Evolutionary conservation across 2,888 invertebrate species (phyloP), one percentile per base, ranked within the genome.

Genomic region (Polyploca ridens): DNA sequence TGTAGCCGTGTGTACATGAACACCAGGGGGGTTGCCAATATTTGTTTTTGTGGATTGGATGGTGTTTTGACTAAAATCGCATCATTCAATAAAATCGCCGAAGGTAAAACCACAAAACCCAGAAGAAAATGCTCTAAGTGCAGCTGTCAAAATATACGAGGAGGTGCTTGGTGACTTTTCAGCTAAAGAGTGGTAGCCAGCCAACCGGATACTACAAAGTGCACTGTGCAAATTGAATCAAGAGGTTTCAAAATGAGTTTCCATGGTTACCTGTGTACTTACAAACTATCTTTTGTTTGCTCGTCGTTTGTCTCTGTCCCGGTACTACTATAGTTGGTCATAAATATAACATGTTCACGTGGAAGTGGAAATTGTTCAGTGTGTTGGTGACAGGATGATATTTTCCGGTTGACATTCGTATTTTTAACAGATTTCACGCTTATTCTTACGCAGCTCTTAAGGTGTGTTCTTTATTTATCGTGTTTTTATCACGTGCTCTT

Each of bases 291-390:
- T 85, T 86, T 86, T 87, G 85, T 88, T 84, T 79, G 80, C 70
- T 63, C 74, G 71, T 84, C 86, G 83, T 90, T 87, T 86, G 82
- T 90, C 87, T 86, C 79, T 85, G 89, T 87, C 89, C 69, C 66
- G 63, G 74, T 70, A 69, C 66, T 71, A 77, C 83, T 86, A 86
- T 87, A 86, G 87, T 83, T 78, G 73, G 72, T 82, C 79, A 84
- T 88, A 90, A 88, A 89, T 88, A 84, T 74, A 72, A 71, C 74
- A 78, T 74, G 73, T 72, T 76, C 76, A 79, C 79, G 77, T 79
- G 82, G 72, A 83, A 79, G 78, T 78, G 77, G 77, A 80, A 82
- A 82, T 77, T 79, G 81, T 78, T 77, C 76, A 78, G 74, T 69
- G 69, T 76, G 75, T 75, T 69, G 68, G 67, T 68, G 75, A 76